Evolutionary conservation across 2,797 vertebrate species (phyloP).

Genomic region (Eleutherodactylus coqui): DNA sequence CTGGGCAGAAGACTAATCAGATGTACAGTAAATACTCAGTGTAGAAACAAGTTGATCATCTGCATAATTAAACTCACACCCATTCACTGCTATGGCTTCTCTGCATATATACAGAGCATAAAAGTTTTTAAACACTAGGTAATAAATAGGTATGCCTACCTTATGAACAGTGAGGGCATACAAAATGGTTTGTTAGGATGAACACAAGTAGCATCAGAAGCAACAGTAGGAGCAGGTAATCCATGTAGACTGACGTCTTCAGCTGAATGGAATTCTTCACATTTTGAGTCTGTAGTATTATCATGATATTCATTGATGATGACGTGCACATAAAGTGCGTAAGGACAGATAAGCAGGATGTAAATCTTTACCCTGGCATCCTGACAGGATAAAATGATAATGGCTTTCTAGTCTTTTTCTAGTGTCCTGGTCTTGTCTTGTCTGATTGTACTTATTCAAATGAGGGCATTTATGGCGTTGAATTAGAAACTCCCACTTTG

Average conservation of each 20-base stretch:
- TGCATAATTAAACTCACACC: background rate
- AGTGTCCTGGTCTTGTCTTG: slow-evolving; percentile 57
- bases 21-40: too few relatives aligned
- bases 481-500: slow-evolving; percentile 28
- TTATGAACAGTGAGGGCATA: slow-evolving; percentile 51
- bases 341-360: slow-evolving; percentile 68
- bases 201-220: background rate
- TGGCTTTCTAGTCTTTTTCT: slow-evolving; percentile 57
- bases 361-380: slow-evolving; percentile 66
- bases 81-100: background rate
- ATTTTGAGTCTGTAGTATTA: slow-evolving; percentile 28
- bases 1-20: background rate
- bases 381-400: slow-evolving; percentile 32
- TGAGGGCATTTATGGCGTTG: slow-evolving; percentile 42
- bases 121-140: background rate
- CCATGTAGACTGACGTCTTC: background rate
- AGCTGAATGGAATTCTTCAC: background rate
- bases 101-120: background rate
- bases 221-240: background rate
- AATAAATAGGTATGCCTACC: slow-evolving; percentile 33
- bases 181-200: background rate
- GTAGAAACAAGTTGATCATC: background rate
- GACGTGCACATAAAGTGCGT: slow-evolving; percentile 68
- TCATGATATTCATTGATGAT: slow-evolving; percentile 65
- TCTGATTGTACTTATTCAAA: slow-evolving; percentile 62